Conservation (phyloP, 2,888 invertebrate genomes). For the Eupelmus urozonus region DNA sequence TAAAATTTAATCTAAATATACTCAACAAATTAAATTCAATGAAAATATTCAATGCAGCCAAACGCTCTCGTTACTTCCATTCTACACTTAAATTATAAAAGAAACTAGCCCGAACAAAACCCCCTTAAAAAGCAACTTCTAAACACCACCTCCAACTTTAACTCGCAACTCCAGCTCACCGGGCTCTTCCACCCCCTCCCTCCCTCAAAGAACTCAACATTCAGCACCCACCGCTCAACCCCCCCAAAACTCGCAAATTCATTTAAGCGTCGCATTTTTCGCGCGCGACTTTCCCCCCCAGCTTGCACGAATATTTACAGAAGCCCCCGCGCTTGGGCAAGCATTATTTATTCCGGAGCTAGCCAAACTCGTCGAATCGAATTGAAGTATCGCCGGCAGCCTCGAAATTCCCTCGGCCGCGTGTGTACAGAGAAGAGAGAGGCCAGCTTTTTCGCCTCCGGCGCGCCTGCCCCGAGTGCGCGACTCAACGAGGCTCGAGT, state of each 20-base stretch:
- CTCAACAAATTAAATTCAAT: too few relatives aligned
- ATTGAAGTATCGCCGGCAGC: slow-evolving; percentile 50
- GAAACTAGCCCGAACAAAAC: too few relatives aligned
- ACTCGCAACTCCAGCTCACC: too few relatives aligned
- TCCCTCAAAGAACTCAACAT: too few relatives aligned
- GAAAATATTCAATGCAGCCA: too few relatives aligned
- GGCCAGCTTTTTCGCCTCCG: slow-evolving; percentile 24
- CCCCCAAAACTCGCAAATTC: slow-evolving; percentile 25
- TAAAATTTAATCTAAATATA: too few relatives aligned
- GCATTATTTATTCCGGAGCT: slow-evolving; percentile 56
- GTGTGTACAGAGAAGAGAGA: neutral
- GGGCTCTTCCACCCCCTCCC: neutral
- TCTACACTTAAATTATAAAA: too few relatives aligned
- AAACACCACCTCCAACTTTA: too few relatives aligned
- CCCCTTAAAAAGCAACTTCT: too few relatives aligned
- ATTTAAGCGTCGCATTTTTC: slow-evolving; percentile 48
- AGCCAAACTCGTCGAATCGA: slow-evolving; percentile 50
- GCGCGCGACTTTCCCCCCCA: neutral
- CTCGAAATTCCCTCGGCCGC: neutral
- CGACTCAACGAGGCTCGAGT: slow-evolving; percentile 41
- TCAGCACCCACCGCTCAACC: too few relatives aligned
- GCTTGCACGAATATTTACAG: slow-evolving; percentile 44
- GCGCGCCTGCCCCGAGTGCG: neutral
- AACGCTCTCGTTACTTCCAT: too few relatives aligned
- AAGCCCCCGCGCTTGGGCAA: neutral